Percentiles rank a stretch among this genome's conserved stretches.
These are phyloP conservation scores for Cosmopolites sordidus DNA, from an alignment of 2,888 invertebrate species.

Conservation along the genomic window DNA sequence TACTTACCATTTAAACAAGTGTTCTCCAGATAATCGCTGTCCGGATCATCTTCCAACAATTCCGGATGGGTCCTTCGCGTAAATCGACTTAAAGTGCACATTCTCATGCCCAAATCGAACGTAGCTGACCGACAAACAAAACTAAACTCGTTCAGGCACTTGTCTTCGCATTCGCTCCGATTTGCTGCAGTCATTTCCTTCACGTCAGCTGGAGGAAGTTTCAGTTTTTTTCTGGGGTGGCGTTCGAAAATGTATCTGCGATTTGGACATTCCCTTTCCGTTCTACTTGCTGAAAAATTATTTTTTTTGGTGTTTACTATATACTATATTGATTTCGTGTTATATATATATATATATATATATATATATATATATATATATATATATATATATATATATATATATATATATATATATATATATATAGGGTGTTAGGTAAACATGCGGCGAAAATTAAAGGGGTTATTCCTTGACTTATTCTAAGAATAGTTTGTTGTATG, in stretches of 20 bases:
- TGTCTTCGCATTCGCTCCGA: slow-evolving; percentile 85
- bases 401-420: no score
- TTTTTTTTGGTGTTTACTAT: no score
- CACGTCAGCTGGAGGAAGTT: slow-evolving; percentile 73
- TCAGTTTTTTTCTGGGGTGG: slow-evolving; percentile 78
- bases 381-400: no score
- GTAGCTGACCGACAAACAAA: slow-evolving; percentile 86
- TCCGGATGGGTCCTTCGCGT: slow-evolving; percentile 84
- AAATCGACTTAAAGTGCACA: slow-evolving; percentile 76
- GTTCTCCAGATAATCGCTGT: slow-evolving; percentile 86
- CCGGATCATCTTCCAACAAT: slow-evolving; percentile 77
- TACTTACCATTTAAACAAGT: slow-evolving; percentile 78
- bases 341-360: no score
- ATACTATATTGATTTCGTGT: no score
- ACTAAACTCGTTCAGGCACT: slow-evolving; percentile 82
- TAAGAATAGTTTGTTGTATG: no score
- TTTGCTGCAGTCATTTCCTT: slow-evolving; percentile 84
- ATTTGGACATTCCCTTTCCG: slow-evolving; percentile 85
- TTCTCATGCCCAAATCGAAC: slow-evolving; percentile 71
- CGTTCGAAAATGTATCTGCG: slow-evolving; percentile 84
- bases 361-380: no score
- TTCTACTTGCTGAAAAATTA: slow-evolving; percentile 72
- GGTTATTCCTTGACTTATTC: no score
- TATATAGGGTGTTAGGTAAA: no score
- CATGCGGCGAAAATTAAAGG: no score